phyloP scores from a whole-genome alignment of 1,140 invertebrate genomes.

The Coboldia fuscipes region DNA sequence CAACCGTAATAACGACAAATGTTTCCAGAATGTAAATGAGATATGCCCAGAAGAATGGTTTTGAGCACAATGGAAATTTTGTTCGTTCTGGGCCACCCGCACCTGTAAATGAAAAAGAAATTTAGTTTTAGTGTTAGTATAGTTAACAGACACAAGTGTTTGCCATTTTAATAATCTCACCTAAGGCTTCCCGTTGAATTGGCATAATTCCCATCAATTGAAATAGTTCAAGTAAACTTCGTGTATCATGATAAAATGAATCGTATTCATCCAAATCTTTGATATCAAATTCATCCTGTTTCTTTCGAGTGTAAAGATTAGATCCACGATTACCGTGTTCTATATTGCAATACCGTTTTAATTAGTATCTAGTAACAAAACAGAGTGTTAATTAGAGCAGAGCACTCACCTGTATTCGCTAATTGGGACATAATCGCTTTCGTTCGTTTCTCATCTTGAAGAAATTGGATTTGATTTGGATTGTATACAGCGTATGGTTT shows the following conservation, averaged over 20 bases:
- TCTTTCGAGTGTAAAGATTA: conserved; percentile 13
- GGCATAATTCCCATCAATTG: conserved; percentile 39
- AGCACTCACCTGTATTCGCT: too few relatives aligned
- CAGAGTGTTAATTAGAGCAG: too few relatives aligned
- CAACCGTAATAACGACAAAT: conserved; percentile 23
- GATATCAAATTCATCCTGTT: conserved; percentile 9
- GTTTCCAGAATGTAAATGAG: conserved; percentile 23
- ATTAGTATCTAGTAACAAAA: too few relatives aligned
- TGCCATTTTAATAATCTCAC: conserved; percentile 17
- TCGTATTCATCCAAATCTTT: conserved; percentile 22
- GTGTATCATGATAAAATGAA: conserved; percentile 32
- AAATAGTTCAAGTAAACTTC: conserved; percentile 31
- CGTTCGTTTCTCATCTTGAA: too few relatives aligned
- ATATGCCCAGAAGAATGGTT: conserved; percentile 25
- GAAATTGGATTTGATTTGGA: too few relatives aligned
- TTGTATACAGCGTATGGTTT: too few relatives aligned
- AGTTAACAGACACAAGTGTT: too few relatives aligned
- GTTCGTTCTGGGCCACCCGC: conserved; percentile 21
- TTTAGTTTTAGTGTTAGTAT: not conserved
- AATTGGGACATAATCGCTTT: too few relatives aligned
- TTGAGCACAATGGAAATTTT: conserved; percentile 25
- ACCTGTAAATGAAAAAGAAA: too few relatives aligned
- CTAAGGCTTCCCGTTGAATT: conserved; percentile 27
- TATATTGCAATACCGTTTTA: too few relatives aligned
- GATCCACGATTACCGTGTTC: too few relatives aligned